Percentiles rank a stretch among this genome's conserved stretches.
These are phyloP conservation scores for Clamator glandarius DNA, from an alignment of 2,797 vertebrate species.

Conservation along the genomic window DNA sequence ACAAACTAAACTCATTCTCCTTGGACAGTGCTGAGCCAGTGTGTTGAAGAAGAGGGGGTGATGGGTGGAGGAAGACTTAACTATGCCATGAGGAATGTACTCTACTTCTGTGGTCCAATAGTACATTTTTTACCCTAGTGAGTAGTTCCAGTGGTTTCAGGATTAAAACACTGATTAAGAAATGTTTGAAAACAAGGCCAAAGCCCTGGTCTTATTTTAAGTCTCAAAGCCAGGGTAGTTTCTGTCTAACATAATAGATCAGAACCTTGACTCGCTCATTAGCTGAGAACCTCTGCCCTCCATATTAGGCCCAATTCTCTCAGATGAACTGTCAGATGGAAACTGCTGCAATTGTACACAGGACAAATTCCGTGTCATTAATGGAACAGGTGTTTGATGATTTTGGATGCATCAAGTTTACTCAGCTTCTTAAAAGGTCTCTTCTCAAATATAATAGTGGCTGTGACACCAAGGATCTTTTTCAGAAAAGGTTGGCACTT, in stretches of 20 bases:
- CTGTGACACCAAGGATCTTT: background rate
- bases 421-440: background rate
- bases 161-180: constrained; percentile 28
- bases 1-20: background rate
- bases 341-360: constrained; percentile 37
- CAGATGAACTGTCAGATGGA: constrained; percentile 31
- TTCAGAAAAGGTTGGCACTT: background rate
- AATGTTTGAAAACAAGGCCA: constrained; percentile 45
- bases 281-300: constrained; percentile 62
- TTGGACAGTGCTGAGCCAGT: background rate
- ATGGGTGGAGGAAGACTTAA: background rate
- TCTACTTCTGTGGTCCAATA: background rate
- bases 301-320: constrained; percentile 44
- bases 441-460: background rate
- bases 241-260: constrained; percentile 50
- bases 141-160: background rate
- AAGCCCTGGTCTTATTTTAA: background rate
- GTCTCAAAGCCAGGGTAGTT: constrained; percentile 34
- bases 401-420: constrained; percentile 55
- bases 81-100: background rate
- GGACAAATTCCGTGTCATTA: constrained; percentile 45
- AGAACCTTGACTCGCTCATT: constrained; percentile 56
- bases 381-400: constrained; percentile 43
- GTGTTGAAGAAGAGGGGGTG: background rate
- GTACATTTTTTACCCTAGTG: background rate